These are phyloP conservation scores for Lynx canadensis DNA, from an alignment of 2,113 vertebrate genomes.

Conservation along the genomic window DNA sequence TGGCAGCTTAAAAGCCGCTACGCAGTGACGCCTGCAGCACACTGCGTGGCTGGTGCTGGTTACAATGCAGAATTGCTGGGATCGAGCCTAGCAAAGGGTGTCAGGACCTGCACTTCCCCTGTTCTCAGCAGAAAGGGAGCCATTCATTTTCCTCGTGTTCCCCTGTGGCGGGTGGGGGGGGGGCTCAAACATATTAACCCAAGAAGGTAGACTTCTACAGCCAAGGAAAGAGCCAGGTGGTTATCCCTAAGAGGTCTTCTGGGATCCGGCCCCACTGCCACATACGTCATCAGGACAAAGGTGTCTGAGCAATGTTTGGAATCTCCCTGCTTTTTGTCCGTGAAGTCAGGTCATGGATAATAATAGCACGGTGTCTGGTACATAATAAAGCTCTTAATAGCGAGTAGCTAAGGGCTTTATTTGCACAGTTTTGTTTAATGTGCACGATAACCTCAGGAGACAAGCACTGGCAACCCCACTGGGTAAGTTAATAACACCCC, in stretches of 20 bases:
- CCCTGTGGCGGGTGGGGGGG: neutral
- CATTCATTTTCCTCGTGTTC: neutral
- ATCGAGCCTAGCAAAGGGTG: neutral
- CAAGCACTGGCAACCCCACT: neutral
- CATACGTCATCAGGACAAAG: neutral
- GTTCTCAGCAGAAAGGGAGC: neutral
- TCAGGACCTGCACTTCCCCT: accelerated
- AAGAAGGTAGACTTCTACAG: neutral
- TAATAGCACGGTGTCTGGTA: neutral
- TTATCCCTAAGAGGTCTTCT: neutral
- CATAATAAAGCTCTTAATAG: neutral
- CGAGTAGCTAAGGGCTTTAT: neutral
- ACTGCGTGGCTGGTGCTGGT: neutral
- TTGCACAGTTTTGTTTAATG: neutral
- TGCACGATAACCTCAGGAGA: neutral
- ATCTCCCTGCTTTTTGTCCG: neutral
- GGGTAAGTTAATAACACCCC: neutral
- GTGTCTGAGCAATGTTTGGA: neutral
- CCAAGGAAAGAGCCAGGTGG: neutral
- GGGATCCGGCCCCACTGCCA: neutral
- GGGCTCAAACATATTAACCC: neutral
- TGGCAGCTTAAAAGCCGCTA: neutral
- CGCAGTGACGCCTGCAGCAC: neutral
- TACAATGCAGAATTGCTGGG: neutral
- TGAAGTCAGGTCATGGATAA: neutral